Conservation (phyloP, 2,113 vertebrate genomes). For the Poicephalus gulielmi region DNA sequence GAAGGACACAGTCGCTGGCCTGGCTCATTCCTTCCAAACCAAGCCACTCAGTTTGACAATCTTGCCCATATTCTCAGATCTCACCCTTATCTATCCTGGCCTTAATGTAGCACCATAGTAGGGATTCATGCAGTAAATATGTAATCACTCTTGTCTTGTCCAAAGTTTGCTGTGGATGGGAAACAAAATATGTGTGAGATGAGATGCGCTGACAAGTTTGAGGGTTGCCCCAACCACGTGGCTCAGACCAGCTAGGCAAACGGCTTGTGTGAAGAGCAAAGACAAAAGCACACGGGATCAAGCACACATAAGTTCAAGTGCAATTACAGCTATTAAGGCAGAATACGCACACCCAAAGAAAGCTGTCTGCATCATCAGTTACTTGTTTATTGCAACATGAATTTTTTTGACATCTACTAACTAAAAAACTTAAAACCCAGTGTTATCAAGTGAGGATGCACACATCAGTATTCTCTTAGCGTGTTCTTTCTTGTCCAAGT, state of each 20-base stretch:
- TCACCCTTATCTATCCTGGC: not conserved
- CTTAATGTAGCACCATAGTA: rapidly evolving
- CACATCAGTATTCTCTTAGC: not conserved
- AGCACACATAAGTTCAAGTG: not conserved
- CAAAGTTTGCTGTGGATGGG: not conserved
- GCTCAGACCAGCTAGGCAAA: not conserved
- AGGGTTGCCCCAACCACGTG: not conserved
- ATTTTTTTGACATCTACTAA: not conserved
- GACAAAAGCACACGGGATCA: not conserved
- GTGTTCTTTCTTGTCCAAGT: not conserved
- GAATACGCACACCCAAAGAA: not conserved
- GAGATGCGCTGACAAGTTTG: not conserved
- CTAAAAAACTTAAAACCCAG: not conserved
- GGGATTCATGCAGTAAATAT: rapidly evolving
- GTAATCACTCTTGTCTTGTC: not conserved
- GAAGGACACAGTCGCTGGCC: not conserved
- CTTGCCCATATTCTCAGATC: rapidly evolving
- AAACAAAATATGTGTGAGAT: rapidly evolving
- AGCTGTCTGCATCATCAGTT: not conserved
- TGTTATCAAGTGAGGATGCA: not conserved
- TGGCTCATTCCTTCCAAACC: not conserved
- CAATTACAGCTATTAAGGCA: not conserved
- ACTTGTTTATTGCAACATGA: not conserved
- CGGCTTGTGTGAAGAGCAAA: not conserved
- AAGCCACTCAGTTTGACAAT: rapidly evolving